Evolutionary conservation across 2,113 vertebrate genomes (phyloP).

Genomic region (Lophura nycthemera): DNA sequence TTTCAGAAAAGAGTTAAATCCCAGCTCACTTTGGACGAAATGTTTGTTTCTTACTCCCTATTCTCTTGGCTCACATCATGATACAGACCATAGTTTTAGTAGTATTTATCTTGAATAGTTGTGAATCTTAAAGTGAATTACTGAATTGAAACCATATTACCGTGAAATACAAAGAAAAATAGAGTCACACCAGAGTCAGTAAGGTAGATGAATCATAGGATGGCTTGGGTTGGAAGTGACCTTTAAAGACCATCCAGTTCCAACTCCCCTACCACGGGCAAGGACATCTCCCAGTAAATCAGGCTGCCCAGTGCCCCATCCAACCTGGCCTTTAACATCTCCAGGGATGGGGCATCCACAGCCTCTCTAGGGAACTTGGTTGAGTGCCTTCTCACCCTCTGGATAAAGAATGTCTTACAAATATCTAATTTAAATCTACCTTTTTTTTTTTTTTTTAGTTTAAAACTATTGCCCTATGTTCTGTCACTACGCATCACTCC

Average conservation of each 20-base stretch:
- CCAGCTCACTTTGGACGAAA: constrained; percentile 26
- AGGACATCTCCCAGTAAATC: not conserved
- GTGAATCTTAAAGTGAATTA: constrained; percentile 46
- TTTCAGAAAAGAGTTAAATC: constrained; percentile 70
- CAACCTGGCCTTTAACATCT: not conserved
- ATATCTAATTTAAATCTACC: not conserved
- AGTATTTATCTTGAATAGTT: constrained; percentile 39
- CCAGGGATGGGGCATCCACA: not conserved
- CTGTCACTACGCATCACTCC: not conserved
- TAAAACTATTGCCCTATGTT: not conserved
- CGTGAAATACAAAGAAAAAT: constrained; percentile 57
- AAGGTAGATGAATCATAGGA: not conserved
- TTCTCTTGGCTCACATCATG: constrained; percentile 36
- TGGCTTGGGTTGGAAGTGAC: not conserved
- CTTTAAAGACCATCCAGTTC: not conserved
- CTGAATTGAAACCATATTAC: constrained; percentile 44
- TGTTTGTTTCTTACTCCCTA: constrained; percentile 37
- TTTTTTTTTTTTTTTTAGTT: not conserved
- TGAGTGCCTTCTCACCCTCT: not conserved
- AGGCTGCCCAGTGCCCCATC: not conserved
- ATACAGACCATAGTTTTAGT: constrained; percentile 25
- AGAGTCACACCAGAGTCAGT: constrained; percentile 40
- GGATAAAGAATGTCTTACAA: not conserved
- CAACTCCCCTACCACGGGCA: not conserved
- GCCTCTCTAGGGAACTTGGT: not conserved